Base-by-base conservation (phyloP, 1,140 invertebrate species). In the Mercenaria mercenaria region DNA sequence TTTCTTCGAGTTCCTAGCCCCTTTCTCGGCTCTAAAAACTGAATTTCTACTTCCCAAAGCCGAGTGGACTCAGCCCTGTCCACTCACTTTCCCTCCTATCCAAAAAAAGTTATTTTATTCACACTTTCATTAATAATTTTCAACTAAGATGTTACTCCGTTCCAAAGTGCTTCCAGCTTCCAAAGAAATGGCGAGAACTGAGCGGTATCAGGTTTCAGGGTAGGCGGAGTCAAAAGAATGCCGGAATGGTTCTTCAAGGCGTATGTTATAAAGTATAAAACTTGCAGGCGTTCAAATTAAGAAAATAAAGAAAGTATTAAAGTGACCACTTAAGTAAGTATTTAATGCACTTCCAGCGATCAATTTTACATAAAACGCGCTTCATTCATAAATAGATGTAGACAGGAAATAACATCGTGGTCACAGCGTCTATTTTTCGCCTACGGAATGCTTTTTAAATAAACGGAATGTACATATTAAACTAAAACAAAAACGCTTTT, bases 131-230 rank as follows among this genome's bases (percentile, higher is more conserved):
- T 37, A 43, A 37, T 52, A 23, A 20, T 41, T 43, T 67, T 32
- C 26, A 47, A 39, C 86, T 47, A 81, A 34, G 39, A n/a, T 32
- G 77, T 72, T 64, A 52, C 86, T 77, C 43, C 56, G 39, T 43
- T 74, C 77, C 39, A 32, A 52, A 26, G 37, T 80, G 72, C 64
- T 61, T 72, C 77, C 86, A 79, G 61, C 76, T 79, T 81, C 86
- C 84, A 8, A 52, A 88, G 76, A 88, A 88, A 88, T 88, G 86
- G 86, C 76, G 86, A 79, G 41, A 52, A 39, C 56, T 61, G 64
- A 56, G 26, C 3, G 23, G 32, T 88, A 88, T 88, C 86, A 88
- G 13, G 59, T 88, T 88, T 88, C 86, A 67, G 2, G 39, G 61
- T 32, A 67, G 86, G 86, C 86, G 86, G 76, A 39, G 86, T 77